Base-by-base conservation (phyloP, 2,888 invertebrate species). In the Orthosia gothica region DNA sequence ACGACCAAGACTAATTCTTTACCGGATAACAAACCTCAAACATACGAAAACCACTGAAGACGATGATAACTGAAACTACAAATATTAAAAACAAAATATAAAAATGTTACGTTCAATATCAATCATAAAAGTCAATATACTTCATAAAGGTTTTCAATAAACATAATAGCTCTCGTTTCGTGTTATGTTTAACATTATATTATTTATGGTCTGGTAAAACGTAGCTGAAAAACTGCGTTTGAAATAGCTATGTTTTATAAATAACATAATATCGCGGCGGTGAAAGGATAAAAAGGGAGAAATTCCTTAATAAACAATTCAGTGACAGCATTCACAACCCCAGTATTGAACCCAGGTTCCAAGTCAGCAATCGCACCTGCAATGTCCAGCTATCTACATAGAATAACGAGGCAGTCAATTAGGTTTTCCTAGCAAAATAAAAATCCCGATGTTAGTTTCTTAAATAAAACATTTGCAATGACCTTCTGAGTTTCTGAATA, bases 51-150 rank as follows among this genome's bases (percentile, higher is more conserved):
- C 18, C 23, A 13, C 13, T 16, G 2, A 58, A 13, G 2, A 32
- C 16, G 49, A 9, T 68, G 52, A 2, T 70, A 59, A 71, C 32
- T 47, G 13, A 40, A 52, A 79, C 59, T 26, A 18, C 47, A 75
- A 75, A 71, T 55, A 64, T 7, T 40, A 47, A n/a, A 74, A 81
- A 45, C 2, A n/a, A 58, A 1, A 40, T 40, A 40, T 40, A 40
- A 49, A 74, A 63, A 40, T 74, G 5, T 16, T 54, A 13, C 18
- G n/a, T 50, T 47, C 13, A 40, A 40, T 16, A 54, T 26, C 64
- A 76, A 74, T 76, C 40, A 50, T 32, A 52, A 40, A 58, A 58
- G 57, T 73, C 79, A 79, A 76, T 63, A 76, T 63, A 76, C 5
- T n/a, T 50, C 15, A 2, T 32, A 52, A 49, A 54, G 52, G 49